Conservation (phyloP, 1,140 invertebrate species). For the Pentalonia nigronervosa region DNA sequence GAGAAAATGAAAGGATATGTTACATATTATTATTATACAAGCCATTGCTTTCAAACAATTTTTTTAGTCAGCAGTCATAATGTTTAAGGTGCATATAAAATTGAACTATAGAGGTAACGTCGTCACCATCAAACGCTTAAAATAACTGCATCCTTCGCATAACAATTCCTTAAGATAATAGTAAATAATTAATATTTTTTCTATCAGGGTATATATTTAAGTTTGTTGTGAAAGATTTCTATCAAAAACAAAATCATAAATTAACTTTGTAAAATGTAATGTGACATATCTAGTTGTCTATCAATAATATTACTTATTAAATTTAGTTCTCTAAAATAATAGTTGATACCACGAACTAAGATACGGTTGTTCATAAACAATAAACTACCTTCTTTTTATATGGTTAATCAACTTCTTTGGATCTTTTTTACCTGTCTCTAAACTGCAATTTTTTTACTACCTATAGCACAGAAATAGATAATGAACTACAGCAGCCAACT, state of each 20-base stretch:
- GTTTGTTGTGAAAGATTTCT: background rate
- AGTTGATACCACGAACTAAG: no score
- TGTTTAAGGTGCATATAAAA: background rate
- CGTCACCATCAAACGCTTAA: background rate
- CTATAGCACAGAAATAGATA: background rate
- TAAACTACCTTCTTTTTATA: no score
- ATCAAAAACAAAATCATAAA: background rate
- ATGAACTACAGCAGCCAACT: no score
- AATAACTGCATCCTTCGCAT: background rate
- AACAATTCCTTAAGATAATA: background rate
- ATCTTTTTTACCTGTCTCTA: background rate
- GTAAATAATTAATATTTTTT: background rate
- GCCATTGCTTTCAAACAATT: background rate
- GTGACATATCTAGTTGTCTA: no score
- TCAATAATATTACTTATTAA: no score
- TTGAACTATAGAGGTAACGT: background rate
- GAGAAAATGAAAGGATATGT: background rate
- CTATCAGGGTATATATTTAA: background rate
- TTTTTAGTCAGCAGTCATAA: background rate
- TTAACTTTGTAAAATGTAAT: background rate
- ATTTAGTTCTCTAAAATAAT: no score
- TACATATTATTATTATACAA: background rate
- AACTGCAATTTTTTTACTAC: background rate
- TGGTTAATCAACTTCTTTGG: no score
- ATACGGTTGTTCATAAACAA: no score